A percentile compares a stretch with the other conserved stretches of the same genome.
Conservation (phyloP, 2,113 vertebrate species). For the Austrofundulus limnaeus region DNA sequence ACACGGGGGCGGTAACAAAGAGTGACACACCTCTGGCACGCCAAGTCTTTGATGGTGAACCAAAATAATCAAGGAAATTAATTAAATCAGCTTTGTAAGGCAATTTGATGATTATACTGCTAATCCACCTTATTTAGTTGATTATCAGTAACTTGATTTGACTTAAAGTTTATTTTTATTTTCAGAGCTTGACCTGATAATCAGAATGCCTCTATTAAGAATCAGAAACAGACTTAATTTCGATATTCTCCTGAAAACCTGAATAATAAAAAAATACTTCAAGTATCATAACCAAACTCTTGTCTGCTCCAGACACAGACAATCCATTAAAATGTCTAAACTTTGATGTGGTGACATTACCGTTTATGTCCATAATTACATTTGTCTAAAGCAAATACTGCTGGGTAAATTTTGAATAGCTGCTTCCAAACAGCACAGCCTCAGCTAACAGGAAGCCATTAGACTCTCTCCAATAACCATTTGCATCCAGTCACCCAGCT, state of each 20-base stretch:
- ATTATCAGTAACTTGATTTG: too few species aligned
- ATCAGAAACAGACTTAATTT: too few species aligned
- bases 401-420: conserved; percentile 85
- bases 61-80: conserved; percentile 30
- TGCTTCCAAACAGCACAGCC: conserved; percentile 81
- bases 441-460: conserved; percentile 94
- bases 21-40: conserved; percentile 43
- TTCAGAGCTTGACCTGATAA: too few species aligned
- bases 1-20: conserved; percentile 33
- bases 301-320: background rate
- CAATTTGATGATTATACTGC: conserved; percentile 39
- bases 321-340: conserved; percentile 78
- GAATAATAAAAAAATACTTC: conserved; percentile 12
- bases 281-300: conserved; percentile 3
- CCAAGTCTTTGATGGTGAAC: conserved; percentile 35
- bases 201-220: too few species aligned
- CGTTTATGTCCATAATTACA: conserved; percentile 83
- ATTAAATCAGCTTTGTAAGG: conserved; percentile 34
- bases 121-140: too few species aligned
- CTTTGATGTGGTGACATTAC: conserved; percentile 84
- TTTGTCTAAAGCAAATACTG: conserved; percentile 78
- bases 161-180: too few species aligned
- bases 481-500: conserved; percentile 89
- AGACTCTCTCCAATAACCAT: conserved; percentile 88
- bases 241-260: too few species aligned